Evolutionary conservation across 2,797 vertebrate species (phyloP).

Genomic region (Australoheros facetus): DNA sequence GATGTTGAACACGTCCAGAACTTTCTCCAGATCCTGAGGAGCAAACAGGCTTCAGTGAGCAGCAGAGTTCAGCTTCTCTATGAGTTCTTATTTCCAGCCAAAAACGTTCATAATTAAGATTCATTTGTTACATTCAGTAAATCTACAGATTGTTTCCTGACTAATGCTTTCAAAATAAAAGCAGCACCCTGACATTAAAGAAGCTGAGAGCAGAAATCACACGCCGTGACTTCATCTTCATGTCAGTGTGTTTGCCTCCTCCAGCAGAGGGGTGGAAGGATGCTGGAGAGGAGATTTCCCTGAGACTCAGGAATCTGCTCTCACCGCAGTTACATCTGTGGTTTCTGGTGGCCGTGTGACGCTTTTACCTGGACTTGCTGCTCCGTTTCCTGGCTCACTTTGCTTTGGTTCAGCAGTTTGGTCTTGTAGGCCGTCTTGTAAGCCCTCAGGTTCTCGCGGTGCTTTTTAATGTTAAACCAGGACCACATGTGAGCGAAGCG

Average conservation of each 20-base stretch:
- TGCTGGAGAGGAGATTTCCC: neutral
- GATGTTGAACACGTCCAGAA: slow-evolving; percentile 94
- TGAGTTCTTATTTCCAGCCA: neutral
- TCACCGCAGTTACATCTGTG: neutral
- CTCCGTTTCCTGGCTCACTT: slow-evolving; percentile 83
- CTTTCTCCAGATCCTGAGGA: slow-evolving; percentile 88
- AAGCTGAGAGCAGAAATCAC: neutral
- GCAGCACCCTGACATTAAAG: too few species aligned
- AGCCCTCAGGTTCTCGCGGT: slow-evolving; percentile 84
- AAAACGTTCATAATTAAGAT: neutral
- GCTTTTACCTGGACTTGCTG: slow-evolving; percentile 84
- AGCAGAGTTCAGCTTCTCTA: neutral
- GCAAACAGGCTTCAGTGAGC: neutral
- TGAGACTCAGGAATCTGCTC: neutral
- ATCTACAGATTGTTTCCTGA: neutral
- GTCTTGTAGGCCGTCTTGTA: slow-evolving; percentile 87
- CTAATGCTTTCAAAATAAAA: neutral
- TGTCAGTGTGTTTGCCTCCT: too few species aligned
- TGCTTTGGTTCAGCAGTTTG: slow-evolving; percentile 87
- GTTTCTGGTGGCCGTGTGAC: neutral
- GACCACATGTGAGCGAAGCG: slow-evolving; percentile 87
- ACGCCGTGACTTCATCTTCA: neutral
- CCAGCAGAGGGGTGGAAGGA: neutral
- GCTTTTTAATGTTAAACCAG: slow-evolving; percentile 87
- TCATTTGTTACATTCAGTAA: neutral